Evolutionary conservation across 1,140 invertebrate genomes (phyloP).

Genomic region (Psix sp.): DNA sequence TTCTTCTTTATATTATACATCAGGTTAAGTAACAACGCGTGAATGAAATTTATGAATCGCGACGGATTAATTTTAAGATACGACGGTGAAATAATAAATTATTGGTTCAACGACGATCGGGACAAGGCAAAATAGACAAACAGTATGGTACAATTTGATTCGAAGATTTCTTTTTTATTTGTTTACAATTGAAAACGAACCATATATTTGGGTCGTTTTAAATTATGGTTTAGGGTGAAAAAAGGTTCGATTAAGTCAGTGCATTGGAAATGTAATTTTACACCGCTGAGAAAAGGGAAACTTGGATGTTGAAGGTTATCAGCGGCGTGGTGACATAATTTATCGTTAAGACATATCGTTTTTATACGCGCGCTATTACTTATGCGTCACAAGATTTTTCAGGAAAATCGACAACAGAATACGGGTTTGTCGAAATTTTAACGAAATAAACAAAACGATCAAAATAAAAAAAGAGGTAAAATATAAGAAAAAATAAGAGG

Average conservation of each 20-base stretch:
- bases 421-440: slow-evolving; percentile 17
- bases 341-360: slow-evolving; percentile 35
- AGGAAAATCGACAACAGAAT: too few relatives aligned
- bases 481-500: slow-evolving; percentile 1
- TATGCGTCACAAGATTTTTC: slow-evolving; percentile 33
- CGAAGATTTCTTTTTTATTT: neutral
- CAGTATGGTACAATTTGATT: slow-evolving; percentile 5
- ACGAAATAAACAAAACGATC: slow-evolving; percentile 6
- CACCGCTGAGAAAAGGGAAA: slow-evolving; percentile 44
- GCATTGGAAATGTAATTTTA: slow-evolving; percentile 42
- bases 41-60: slow-evolving; percentile 44
- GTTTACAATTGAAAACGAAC: neutral
- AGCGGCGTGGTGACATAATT: slow-evolving; percentile 48
- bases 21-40: slow-evolving; percentile 48
- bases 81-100: slow-evolving; percentile 57
- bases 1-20: slow-evolving; percentile 45
- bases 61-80: slow-evolving; percentile 43
- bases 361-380: slow-evolving; percentile 26
- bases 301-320: slow-evolving; percentile 45
- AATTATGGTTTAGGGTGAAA: slow-evolving; percentile 32
- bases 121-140: slow-evolving; percentile 18
- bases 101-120: slow-evolving; percentile 34
- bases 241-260: slow-evolving; percentile 45
- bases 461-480: slow-evolving; percentile 7
- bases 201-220: too few relatives aligned